Base-by-base conservation (phyloP, 2,888 invertebrate species). In the Cataglyphis altisquamis region DNA sequence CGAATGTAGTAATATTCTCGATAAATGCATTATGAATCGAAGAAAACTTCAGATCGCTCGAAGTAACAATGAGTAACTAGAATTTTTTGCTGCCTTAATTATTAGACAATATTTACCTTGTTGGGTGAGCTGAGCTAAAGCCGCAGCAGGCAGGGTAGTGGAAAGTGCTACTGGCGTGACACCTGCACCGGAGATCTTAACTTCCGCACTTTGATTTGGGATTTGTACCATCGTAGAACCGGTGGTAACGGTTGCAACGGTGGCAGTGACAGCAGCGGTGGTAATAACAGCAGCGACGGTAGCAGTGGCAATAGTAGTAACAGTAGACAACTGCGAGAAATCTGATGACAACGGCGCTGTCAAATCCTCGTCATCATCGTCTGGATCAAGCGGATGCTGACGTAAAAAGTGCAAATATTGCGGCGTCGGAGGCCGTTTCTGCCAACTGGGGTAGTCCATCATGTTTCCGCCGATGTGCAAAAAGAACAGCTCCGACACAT, bases 401-500 rank as follows among this genome's bases (percentile, higher is more conserved):
- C 97, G 97, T 91, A 98, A 95, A 94, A 97, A 98, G 78, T 97
- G 96, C 85, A 97, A 94, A 93, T 97, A 97, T 94, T 97, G 97
- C 84, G 97, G 96, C 88, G 97, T 96, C 83, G 97, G 96, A 88
- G 98, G 97, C 91, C 97, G 96, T 95, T 98, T 98, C 90, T 97
- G 97, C 97, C 98, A 98, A 90, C 96, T 96, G 90, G 96, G 96
- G 95, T 97, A 98, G 94, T 99, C 98, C 96, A 98, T 97, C 96
- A 98, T 97, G 95, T 98, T 98, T 87, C 98, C 98, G 91, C 97
- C 97, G 91, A 96, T 97, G 95, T 98, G 97, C 91, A 98, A 96
- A 95, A 97, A 98, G 96, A 97, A 98, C 92, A 97, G 96, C 95
- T 98, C 98, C 91, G 97, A 96, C 91, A 97, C 96, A 95, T 97